Evolutionary conservation across 2,888 invertebrate genomes (phyloP), one percentile per base, ranked within the genome.

Genomic region (Ptychoptera contaminata): DNA sequence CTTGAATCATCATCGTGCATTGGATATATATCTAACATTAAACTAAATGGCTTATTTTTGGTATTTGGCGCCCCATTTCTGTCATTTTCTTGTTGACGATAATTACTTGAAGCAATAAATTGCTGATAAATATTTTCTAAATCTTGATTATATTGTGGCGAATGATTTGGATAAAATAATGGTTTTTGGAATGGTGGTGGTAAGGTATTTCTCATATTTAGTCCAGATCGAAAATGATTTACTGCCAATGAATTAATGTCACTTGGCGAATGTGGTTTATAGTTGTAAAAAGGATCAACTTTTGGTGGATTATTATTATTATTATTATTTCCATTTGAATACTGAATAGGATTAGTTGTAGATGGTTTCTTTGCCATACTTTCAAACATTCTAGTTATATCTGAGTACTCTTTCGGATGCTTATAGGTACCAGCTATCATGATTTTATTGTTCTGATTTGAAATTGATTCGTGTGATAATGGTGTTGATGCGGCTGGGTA

Each of bases 221-320:
- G 59, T 45, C 67, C 55, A 56, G 68, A 60, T 50, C 67, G 54
- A 44, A 67, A 59, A 46, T 63, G 67, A 35, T 62, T 66, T 36
- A 79, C 73, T 3, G 82, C 82, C 51, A 84, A 56, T 36, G 82
- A 63, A 62, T 84, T 84, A 0, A 84, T 73, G 45, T 84, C 83
- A 32, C 79, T 74, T 0, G 82, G 82, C 50, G 74, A 77, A 47
- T 76, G 74, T 0, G 84, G 83, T 56, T 81, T 84, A 54, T 72
- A 83, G 2, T 70, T 72, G 55, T 74, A 75, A 49, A 83, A 70
- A 14, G 81, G 81, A 57, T 83, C 82, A 56, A 3, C 49, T 53
- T 7, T 45, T 31, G 46, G 43, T 32, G 16, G 31, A 2, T 35
- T 9, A 30, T 15, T 48, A 14, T 47, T 45, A 8, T 38, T 31